phyloP scores from a whole-genome alignment of 2,113 vertebrate genomes.

The Athene noctua region DNA sequence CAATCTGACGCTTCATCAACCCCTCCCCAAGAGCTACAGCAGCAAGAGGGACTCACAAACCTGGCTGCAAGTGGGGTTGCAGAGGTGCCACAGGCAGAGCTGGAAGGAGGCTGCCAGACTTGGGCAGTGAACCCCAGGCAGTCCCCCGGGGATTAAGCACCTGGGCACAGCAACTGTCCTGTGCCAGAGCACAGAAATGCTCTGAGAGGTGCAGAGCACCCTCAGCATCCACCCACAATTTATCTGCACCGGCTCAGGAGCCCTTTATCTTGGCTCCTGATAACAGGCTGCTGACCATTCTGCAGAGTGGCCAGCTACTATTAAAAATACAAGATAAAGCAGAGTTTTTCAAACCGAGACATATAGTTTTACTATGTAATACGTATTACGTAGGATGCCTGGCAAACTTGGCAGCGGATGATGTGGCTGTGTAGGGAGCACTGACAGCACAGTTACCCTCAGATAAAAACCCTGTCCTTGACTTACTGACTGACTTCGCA shows the following conservation, averaged over 20 bases:
- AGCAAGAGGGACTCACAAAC: neutral
- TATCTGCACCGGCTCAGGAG: neutral
- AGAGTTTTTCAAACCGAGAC: neutral
- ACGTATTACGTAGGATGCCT: neutral
- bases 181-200: rapidly evolving
- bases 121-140: neutral
- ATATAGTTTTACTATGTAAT: rapidly evolving
- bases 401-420: neutral
- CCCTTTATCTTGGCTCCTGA: neutral
- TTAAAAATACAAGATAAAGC: rapidly evolving
- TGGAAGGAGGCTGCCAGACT: neutral
- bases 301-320: neutral
- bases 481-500: neutral
- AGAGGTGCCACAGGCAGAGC: neutral
- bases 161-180: neutral
- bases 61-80: neutral
- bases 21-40: neutral
- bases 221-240: rapidly evolving
- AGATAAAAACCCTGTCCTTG: neutral
- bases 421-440: rapidly evolving
- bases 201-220: neutral
- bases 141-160: no score
- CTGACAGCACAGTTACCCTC: neutral
- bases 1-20: neutral
- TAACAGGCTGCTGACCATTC: neutral